Evolutionary conservation across 2,113 vertebrate species (phyloP).

Genomic region (Xiphophorus hellerii): DNA sequence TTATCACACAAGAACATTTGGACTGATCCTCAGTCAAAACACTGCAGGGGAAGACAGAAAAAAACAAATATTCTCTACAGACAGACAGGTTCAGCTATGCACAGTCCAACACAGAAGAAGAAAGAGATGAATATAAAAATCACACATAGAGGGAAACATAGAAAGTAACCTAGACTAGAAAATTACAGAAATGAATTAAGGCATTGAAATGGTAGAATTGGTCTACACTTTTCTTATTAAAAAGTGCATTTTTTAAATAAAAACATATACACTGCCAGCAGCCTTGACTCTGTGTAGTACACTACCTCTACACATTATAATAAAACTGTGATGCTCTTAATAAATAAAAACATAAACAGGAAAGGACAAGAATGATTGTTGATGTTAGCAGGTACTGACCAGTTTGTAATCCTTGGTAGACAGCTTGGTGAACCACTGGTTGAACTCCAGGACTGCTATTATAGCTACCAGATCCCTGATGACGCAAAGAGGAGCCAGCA

Average conservation of each 20-base stretch:
- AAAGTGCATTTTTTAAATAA: background rate
- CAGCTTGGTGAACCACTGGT: conserved; percentile 98
- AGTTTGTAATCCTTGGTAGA: conserved; percentile 95
- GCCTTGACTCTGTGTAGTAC: background rate
- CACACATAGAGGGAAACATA: background rate
- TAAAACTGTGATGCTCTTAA: background rate
- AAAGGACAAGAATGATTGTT: background rate
- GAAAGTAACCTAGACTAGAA: background rate
- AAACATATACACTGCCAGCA: background rate
- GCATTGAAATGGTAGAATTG: background rate
- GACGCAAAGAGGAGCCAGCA: conserved; percentile 20
- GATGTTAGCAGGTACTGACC: conserved; percentile 69
- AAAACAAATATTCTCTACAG: conserved; percentile 21
- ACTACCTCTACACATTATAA: background rate
- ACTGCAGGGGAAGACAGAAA: conserved; percentile 23
- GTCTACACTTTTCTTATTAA: background rate
- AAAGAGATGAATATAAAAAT: conserved; percentile 1
- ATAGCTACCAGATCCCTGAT: conserved; percentile 96
- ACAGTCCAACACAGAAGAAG: background rate
- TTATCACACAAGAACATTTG: conserved; percentile 73
- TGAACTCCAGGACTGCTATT: conserved; percentile 94
- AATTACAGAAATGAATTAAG: fast-evolving
- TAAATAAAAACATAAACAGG: background rate
- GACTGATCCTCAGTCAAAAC: conserved; percentile 64
- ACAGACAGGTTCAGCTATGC: conserved; percentile 1